phyloP scores from a whole-genome alignment of 2,113 vertebrate genomes.

The Indicator indicator region DNA sequence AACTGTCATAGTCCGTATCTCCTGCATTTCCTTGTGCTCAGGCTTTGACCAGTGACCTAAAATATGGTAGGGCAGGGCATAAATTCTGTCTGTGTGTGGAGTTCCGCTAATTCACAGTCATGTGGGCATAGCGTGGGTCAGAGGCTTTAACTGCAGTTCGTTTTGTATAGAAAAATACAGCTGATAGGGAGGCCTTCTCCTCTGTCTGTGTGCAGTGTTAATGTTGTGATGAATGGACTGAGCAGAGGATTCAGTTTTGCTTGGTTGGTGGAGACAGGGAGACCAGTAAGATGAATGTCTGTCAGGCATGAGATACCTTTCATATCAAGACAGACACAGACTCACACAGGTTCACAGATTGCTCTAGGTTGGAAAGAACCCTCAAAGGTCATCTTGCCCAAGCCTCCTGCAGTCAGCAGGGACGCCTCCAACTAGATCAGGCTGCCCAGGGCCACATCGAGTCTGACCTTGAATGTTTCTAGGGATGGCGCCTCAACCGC shows the following conservation, averaged over 20 bases:
- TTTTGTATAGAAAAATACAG: neutral
- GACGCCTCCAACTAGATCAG: too few species aligned
- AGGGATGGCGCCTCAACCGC: too few species aligned
- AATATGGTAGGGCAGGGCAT: rapidly evolving
- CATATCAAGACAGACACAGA: too few species aligned
- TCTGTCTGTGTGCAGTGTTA: neutral
- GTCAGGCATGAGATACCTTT: neutral
- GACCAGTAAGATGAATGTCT: neutral
- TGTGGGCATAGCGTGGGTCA: neutral
- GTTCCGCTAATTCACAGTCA: neutral
- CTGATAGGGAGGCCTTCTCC: neutral
- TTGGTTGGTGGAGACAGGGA: neutral
- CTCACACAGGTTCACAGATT: too few species aligned
- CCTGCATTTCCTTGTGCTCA: neutral
- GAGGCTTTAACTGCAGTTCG: rapidly evolving
- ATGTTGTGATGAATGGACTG: neutral
- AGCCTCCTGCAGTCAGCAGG: too few species aligned
- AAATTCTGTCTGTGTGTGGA: rapidly evolving
- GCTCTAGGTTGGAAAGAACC: too few species aligned
- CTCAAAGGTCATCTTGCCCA: too few species aligned
- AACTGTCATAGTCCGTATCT: neutral
- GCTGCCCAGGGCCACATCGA: too few species aligned
- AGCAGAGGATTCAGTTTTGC: neutral
- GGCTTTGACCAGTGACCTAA: neutral
- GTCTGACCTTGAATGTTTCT: too few species aligned